Percentiles rank a stretch among this genome's conserved stretches.
phyloP scores from a whole-genome alignment of 2,113 vertebrate species.

The Anarrhichthys ocellatus region DNA sequence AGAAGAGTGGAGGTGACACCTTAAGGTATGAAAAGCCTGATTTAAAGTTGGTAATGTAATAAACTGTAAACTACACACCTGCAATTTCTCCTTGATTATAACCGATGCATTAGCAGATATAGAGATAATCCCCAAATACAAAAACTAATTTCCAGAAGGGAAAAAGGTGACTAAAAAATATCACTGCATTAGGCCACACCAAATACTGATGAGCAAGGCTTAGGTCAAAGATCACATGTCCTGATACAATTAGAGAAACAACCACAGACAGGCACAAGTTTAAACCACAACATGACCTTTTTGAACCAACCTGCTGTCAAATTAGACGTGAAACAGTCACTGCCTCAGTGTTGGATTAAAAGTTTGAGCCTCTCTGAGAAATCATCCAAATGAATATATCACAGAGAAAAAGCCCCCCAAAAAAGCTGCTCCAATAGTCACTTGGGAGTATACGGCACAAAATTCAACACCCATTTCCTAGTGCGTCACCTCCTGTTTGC shows the following conservation, averaged over 20 bases:
- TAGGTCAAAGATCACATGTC: constrained; percentile 75
- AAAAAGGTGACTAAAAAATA: constrained; percentile 76
- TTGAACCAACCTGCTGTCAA: constrained; percentile 65
- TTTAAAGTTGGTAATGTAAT: constrained; percentile 28
- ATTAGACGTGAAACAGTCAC: constrained; percentile 81
- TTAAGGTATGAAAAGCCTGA: constrained; percentile 59
- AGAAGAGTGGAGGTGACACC: constrained; percentile 46
- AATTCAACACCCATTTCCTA: constrained; percentile 48
- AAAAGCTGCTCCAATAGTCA: constrained; percentile 46
- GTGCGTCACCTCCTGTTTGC: constrained; percentile 45
- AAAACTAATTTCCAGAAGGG: constrained; percentile 72
- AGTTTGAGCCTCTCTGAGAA: constrained; percentile 56
- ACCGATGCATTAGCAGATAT: constrained; percentile 43
- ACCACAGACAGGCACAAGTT: constrained; percentile 84
- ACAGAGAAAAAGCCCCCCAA: constrained; percentile 40
- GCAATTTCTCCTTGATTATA: constrained; percentile 44
- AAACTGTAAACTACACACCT: constrained; percentile 52
- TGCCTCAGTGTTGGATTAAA: constrained; percentile 68
- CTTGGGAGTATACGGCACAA: constrained; percentile 63
- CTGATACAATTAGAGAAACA: constrained; percentile 78
- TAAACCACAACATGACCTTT: constrained; percentile 76
- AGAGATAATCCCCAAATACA: constrained; percentile 62
- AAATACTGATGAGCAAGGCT: constrained; percentile 73
- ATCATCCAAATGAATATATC: constrained; percentile 33
- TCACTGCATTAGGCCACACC: constrained; percentile 74